A percentile compares a stretch with the other conserved stretches of the same genome.
These are phyloP conservation scores for Bos javanicus DNA, from an alignment of 2,113 vertebrate genomes.

Conservation along the genomic window DNA sequence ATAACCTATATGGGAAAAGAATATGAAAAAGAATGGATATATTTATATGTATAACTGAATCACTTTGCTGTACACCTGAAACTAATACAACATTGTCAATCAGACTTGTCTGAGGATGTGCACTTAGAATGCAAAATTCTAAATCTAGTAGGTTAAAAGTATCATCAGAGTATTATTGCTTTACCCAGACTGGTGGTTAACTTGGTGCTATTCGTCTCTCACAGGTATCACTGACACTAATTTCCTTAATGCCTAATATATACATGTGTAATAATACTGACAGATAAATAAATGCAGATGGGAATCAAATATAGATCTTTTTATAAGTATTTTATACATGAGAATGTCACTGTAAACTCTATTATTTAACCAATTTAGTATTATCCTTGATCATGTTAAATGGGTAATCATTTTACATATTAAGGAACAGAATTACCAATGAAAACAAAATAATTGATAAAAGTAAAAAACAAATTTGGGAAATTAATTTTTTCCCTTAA, in stretches of 20 bases:
- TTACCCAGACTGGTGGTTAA: background rate
- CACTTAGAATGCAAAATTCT: background rate
- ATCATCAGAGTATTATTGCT: background rate
- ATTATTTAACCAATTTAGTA: constrained; percentile 7
- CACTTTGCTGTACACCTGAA: background rate
- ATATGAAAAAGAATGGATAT: background rate
- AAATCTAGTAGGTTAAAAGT: background rate
- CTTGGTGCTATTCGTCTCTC: background rate
- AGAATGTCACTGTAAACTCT: background rate
- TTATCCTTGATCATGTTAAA: constrained; percentile 1
- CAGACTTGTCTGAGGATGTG: background rate
- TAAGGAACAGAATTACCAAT: constrained; percentile 15
- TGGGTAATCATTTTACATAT: background rate
- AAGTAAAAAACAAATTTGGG: constrained; percentile 9
- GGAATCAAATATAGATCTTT: background rate
- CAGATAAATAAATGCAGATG: background rate
- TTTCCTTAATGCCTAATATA: background rate
- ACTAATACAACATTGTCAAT: background rate
- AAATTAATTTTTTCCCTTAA: background rate
- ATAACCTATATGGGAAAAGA: background rate
- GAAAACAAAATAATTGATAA: constrained; percentile 2
- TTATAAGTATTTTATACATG: background rate
- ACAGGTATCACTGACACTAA: background rate
- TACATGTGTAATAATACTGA: background rate
- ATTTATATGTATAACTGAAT: background rate